phyloP scores from a whole-genome alignment of 2,113 vertebrate species.

The Heptranchias perlo region DNA sequence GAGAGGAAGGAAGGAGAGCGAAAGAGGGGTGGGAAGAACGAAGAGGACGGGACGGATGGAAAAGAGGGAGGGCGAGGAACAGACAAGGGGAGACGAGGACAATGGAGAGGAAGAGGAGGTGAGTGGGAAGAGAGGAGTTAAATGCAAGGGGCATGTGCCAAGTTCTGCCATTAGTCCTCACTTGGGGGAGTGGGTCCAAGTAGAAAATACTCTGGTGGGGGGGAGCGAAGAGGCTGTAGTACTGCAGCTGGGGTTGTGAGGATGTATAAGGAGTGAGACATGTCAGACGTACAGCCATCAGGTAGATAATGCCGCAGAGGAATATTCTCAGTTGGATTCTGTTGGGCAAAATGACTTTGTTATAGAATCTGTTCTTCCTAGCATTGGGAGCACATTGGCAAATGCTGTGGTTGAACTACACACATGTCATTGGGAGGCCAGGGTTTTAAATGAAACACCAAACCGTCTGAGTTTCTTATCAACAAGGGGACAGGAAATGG shows the following conservation, averaged over 20 bases:
- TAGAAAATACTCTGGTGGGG: not conserved
- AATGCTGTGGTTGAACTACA: not conserved
- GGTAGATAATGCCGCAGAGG: not conserved
- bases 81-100: not conserved
- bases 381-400: not conserved
- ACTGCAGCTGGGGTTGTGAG: not conserved
- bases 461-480: not conserved
- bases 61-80: not conserved
- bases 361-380: not conserved
- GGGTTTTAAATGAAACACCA: not conserved
- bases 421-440: not conserved
- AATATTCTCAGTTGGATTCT: not conserved
- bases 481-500: not conserved
- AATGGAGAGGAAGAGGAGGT: not conserved
- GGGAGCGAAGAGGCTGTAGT: not conserved
- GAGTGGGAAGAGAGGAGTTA: not conserved
- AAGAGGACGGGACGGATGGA: no score
- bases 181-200: not conserved
- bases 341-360: not conserved
- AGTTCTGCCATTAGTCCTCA: not conserved
- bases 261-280: not conserved
- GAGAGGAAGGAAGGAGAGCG: no score
- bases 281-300: not conserved
- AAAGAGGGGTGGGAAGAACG: no score
- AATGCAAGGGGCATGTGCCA: not conserved